A percentile compares a stretch with the other conserved stretches of the same genome.
phyloP scores from a whole-genome alignment of 2,888 invertebrate species.

The Sussaba pulchella region DNA sequence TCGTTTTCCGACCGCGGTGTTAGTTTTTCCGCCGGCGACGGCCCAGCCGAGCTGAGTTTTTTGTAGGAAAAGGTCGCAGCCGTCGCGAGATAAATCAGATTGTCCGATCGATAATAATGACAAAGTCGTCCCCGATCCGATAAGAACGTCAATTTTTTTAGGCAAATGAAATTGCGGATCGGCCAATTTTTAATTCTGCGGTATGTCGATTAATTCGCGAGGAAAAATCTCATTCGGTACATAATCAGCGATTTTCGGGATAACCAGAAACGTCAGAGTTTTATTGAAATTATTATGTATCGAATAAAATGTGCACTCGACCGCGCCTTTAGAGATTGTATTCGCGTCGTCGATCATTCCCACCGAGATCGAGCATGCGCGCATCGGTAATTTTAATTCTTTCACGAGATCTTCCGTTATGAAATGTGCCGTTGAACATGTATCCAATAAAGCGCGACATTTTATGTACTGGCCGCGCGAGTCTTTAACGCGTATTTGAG shows the following conservation, averaged over 20 bases:
- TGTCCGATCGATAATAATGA: constrained; percentile 49
- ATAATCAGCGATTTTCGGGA: constrained; percentile 28
- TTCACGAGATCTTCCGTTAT: constrained; percentile 24
- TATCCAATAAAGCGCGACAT: constrained; percentile 25
- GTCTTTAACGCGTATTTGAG: constrained; percentile 27
- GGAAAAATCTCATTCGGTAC: constrained; percentile 30
- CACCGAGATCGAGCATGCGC: constrained; percentile 18
- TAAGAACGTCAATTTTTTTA: constrained; percentile 27
- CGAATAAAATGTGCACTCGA: constrained; percentile 19
- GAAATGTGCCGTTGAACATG: constrained; percentile 24
- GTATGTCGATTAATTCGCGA: constrained; percentile 5
- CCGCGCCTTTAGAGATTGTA: constrained; percentile 2
- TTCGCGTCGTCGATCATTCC: constrained; percentile 3
- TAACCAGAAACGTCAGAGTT: background rate
- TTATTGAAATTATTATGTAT: constrained; percentile 3
- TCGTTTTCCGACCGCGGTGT: background rate
- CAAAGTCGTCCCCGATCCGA: constrained; percentile 38
- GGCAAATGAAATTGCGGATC: constrained; percentile 52
- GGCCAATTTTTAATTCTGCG: constrained; percentile 19
- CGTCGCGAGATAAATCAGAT: constrained; percentile 33
- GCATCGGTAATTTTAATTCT: constrained; percentile 22
- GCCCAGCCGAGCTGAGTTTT: constrained; percentile 66
- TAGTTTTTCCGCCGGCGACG: constrained; percentile 59
- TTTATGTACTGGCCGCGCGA: background rate
- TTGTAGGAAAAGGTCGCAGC: constrained; percentile 30